Base-by-base conservation (phyloP, 2,888 invertebrate genomes). In the Ophioninae sp. region DNA sequence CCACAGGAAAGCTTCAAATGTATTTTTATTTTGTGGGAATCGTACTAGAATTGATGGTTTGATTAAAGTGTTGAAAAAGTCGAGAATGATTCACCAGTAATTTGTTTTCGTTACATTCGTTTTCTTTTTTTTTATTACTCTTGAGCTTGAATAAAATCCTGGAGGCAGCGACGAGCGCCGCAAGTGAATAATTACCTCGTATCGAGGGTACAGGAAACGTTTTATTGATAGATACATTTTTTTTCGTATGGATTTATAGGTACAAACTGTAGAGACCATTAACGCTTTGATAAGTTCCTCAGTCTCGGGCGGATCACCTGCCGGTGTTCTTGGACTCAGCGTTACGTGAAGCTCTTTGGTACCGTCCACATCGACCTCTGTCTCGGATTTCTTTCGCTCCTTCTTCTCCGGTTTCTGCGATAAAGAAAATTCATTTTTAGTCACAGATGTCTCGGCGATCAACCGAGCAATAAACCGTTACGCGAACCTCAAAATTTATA, bases 241-340 rank as follows among this genome's bases (percentile, higher is more conserved):
- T 79, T 59, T 81, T 76, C 81, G 82, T 65, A 86, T 87, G 30
- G 76, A 85, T 83, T 79, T 68, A 81, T 85, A 50, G 50, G 62
- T 86, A 88, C 87, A 88, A 89, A 85, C 87, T 78, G 74, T 87
- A 91, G 90, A 89, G 90, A 94, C 94, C 93, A 94, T 93, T 85
- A 95, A 90, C 83, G 96, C 95, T 94, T 97, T 97, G 83, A 99
- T 96, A 44, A 99, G 94, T 89, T 98, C 98, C 90, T 99, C 98
- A 0, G 98, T 97, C 93, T 99, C 98, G 0, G 98, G 98, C 0
- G 98, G 97, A 91, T 98, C 98, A 1, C 96, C 96, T 0, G 95
- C 95, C 0, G 97, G 97, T 7, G 96, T 95, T 89, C 95, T 95
- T 0, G 97, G 97, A 90, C 97, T 97, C 77, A 97, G 93, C 23